A percentile compares a stretch with the other conserved stretches of the same genome.
Evolutionary conservation across 2,888 invertebrate species (phyloP).

Genomic region (Papilio demoleus): DNA sequence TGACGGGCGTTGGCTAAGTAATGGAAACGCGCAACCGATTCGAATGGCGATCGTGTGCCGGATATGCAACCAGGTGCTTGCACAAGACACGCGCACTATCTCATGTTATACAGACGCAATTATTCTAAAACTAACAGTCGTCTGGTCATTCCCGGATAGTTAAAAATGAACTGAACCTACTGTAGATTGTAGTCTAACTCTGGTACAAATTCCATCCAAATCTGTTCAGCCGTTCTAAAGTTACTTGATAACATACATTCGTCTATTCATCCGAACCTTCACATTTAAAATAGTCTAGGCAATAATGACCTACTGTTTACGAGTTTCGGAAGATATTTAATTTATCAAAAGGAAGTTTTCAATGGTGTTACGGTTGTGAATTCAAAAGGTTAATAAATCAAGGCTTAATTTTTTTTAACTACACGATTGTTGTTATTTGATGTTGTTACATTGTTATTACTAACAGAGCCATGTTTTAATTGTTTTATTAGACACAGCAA

Average conservation of each 20-base stretch:
- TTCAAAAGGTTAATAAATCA: no score
- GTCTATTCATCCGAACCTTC: no score
- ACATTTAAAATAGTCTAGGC: no score
- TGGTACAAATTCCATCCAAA: neutral
- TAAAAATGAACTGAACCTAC: neutral
- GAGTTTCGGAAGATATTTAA: no score
- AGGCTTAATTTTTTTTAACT: no score
- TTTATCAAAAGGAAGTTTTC: no score
- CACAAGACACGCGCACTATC: constrained; percentile 39
- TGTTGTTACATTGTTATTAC: no score
- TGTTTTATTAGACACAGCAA: constrained; percentile 16
- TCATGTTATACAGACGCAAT: constrained; percentile 31
- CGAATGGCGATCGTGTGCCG: constrained; percentile 40
- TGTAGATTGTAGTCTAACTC: neutral
- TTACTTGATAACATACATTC: no score
- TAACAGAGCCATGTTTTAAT: constrained; percentile 19
- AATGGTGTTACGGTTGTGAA: no score
- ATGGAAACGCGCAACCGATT: constrained; percentile 37
- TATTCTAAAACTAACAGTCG: constrained; percentile 6
- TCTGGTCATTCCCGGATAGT: neutral
- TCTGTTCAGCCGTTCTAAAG: neutral
- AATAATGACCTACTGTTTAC: no score
- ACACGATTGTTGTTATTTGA: no score
- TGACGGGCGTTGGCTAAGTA: constrained; percentile 36
- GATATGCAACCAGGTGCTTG: constrained; percentile 42